Evolutionary conservation across 2,888 invertebrate species (phyloP).

Genomic region (Pasiphila rectangulata): DNA sequence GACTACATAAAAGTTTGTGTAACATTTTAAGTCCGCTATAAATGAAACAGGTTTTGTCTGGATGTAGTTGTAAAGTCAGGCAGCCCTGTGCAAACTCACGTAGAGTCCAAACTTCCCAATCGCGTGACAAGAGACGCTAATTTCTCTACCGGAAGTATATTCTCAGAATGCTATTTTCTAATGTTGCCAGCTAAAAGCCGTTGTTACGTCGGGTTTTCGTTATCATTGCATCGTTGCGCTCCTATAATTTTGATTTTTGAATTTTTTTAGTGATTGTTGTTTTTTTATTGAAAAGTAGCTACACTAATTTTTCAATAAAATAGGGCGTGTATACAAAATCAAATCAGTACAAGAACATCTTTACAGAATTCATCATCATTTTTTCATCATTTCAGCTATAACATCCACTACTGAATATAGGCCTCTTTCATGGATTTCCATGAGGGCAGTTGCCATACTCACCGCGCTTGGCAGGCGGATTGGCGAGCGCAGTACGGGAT

Average conservation of each 20-base stretch:
- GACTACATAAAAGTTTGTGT: background rate
- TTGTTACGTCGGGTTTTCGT: conserved; percentile 12
- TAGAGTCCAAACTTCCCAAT: conserved; percentile 15
- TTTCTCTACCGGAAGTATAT: conserved; percentile 21
- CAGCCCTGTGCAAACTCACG: conserved; percentile 5
- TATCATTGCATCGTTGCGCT: conserved; percentile 19
- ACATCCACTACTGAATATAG: no score
- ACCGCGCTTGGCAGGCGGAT: no score
- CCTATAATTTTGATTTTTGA: background rate
- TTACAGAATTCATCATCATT: no score
- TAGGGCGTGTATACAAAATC: no score
- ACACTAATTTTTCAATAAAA: no score
- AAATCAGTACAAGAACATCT: no score
- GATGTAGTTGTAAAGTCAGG: background rate
- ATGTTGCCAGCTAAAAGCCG: conserved; percentile 22
- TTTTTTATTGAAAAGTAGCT: no score
- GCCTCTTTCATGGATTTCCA: no score
- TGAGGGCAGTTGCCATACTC: no score
- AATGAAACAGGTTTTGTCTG: background rate
- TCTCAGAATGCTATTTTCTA: conserved; percentile 22
- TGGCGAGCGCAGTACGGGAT: no score
- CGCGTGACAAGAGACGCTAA: conserved; percentile 31
- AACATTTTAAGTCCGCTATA: background rate
- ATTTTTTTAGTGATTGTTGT: no score
- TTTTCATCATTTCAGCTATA: no score